Evolutionary conservation across 2,888 invertebrate genomes (phyloP).

Genomic region (Eilema caniola): DNA sequence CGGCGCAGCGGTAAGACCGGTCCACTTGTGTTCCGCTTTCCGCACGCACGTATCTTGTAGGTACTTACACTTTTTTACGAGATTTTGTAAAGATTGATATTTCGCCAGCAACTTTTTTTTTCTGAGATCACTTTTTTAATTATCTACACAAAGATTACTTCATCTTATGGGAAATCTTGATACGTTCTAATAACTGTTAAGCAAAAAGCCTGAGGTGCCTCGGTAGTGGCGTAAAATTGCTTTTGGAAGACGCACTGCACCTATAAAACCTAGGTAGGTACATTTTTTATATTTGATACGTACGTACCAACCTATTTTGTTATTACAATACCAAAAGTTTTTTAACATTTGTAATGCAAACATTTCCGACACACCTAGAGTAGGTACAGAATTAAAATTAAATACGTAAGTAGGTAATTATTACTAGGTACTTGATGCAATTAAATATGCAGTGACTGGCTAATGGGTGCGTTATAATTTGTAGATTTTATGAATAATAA

Average conservation of each 20-base stretch:
- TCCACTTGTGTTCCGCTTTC: conserved; percentile 8
- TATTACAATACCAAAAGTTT: not conserved
- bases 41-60: not conserved
- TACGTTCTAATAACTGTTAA: not conserved
- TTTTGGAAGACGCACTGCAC: not conserved
- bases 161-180: conserved; percentile 6
- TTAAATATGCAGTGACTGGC: too few relatives aligned
- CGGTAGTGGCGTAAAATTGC: not conserved
- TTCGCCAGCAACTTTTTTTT: not conserved
- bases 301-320: not conserved
- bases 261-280: too few relatives aligned
- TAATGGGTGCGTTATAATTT: too few relatives aligned
- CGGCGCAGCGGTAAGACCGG: not conserved
- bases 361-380: not conserved
- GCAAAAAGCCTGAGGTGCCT: not conserved
- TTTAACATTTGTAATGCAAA: not conserved
- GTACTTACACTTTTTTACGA: not conserved
- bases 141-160: conserved; percentile 1
- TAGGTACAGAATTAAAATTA: too few relatives aligned
- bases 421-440: too few relatives aligned
- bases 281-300: not conserved
- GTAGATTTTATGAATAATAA: too few relatives aligned
- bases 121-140: not conserved
- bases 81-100: not conserved
- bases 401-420: too few relatives aligned